Base-by-base conservation (phyloP, 2,113 vertebrate genomes). In the Campylomormyrus tamandua region DNA sequence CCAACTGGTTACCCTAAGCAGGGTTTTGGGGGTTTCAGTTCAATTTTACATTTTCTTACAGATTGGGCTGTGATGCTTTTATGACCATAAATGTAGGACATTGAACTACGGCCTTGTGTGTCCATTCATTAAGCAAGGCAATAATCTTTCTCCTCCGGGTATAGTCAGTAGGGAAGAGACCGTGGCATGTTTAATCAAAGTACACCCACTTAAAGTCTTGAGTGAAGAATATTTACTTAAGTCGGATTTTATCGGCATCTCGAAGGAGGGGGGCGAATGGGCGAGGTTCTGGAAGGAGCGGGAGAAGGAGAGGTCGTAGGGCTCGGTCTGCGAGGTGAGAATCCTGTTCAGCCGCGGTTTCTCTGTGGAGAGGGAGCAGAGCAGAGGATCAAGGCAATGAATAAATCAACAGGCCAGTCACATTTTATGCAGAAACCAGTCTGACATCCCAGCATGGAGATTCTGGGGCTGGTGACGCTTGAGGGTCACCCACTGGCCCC, bases 231-330 rank as follows among this genome's bases (percentile, higher is more conserved):
- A 98, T 96, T 97, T 98, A 96, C 98, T 97, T 90, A 97, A 94
- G 93, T 99, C 98, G 39, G 96, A 93, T 94, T 98, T 98, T 90
- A 98, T 92, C 0, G 97, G 96, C 87, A 98, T 96, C 94, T 99
- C 98, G 0, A 98, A 99, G 90, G 98, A 97, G 1, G 98, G 97
- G 3, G 97, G 97, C 85, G 99, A 96, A 92, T 98, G 98, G 85
- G 97, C 97, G 93, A 99, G 97, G 94, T 98, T 99, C 97, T 99
- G 98, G 96, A 98, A 99, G 90, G 98, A 99, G 89, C 97, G 96
- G 91, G 98, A 99, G 94, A 99, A 98, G 83, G 97, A 98, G 83
- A 99, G 95, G 91, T 99, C 98, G 15, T 99, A 99, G 90, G 98
- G 97, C 93, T 99, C 98, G 0, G 98, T 99, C 91, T 98, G 98